A percentile compares a stretch with the other conserved stretches of the same genome.
phyloP scores from a whole-genome alignment of 2,797 vertebrate species.

The Capromys pilorides region DNA sequence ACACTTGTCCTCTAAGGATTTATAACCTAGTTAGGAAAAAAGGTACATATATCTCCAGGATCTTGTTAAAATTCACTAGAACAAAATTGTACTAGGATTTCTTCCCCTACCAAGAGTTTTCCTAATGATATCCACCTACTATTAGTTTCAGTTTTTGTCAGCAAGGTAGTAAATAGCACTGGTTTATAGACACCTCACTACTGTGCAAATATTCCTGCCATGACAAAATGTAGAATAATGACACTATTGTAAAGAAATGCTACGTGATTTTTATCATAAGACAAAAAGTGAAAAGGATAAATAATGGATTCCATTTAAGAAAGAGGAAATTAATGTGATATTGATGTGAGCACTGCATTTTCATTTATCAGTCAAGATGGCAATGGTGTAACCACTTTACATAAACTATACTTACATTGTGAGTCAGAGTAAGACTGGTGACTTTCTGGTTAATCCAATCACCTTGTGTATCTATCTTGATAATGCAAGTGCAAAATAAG shows the following conservation, averaged over 20 bases:
- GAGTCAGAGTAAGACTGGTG: not conserved
- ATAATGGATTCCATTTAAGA: not conserved
- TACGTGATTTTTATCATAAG: slow-evolving; percentile 19
- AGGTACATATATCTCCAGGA: not conserved
- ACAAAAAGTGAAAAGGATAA: not conserved
- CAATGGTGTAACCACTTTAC: not conserved
- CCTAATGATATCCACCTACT: not conserved
- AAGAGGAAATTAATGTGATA: slow-evolving; percentile 41
- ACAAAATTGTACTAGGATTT: slow-evolving; percentile 58
- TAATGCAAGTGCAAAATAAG: not conserved
- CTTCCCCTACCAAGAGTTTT: slow-evolving; percentile 44
- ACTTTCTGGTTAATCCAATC: not conserved
- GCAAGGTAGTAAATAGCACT: slow-evolving; percentile 34
- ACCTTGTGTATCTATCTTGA: not conserved
- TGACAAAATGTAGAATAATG: slow-evolving; percentile 41
- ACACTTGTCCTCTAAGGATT: not conserved
- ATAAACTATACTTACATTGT: not conserved
- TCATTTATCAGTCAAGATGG: not conserved
- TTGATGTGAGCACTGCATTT: slow-evolving; percentile 19
- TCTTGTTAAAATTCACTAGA: slow-evolving; percentile 37
- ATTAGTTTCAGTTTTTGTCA: slow-evolving; percentile 50
- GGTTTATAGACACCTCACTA: not conserved
- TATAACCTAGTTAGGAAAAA: slow-evolving; percentile 20
- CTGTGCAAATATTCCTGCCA: not conserved
- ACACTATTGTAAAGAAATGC: not conserved